Evolutionary conservation across 1,140 invertebrate genomes (phyloP), one percentile per base, ranked within the genome.

Genomic region (Pseudomyrmex cubaensis): DNA sequence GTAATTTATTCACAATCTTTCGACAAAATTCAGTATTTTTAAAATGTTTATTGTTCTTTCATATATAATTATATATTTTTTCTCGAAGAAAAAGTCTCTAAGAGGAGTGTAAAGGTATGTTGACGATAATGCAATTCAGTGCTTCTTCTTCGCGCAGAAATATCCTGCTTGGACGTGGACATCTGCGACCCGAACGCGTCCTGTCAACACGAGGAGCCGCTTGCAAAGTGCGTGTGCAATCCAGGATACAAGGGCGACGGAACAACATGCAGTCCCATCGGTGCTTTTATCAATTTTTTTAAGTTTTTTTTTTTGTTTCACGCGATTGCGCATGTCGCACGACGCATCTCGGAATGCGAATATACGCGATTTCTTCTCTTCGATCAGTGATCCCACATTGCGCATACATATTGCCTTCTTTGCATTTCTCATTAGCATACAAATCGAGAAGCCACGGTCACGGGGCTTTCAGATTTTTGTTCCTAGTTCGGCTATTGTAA

Each of bases 241-340:
- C 90, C 95, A 15, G 98, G 98, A 74, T 99, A 96, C 92, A 95
- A 96, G 67, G 98, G 98, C 66, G 97, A 98, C 91, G 98, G 98
- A 59, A 95, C 95, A 67, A 93, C 94, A 0, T 98, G 97, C 92
- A 94, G 94, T 83, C 92, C 95, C 62, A 94, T 95, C 92, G 95
- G 95, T 96, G 92, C 92, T 92, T 92, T 83, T 35, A 72, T 57
- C 46, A 73, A 35, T 35, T 35, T 86, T 46, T 76, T 48, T 83
- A 67, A 66, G 87, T 80, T 80, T 87, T 72, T 84, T 54, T 63
- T 9, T 64, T 54, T 62, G 66, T 62, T 56, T 46, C 61, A 8
- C 13, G 72, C 50, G 20, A 54, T 75, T 62, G 57, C 48, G 25
- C n/a, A 64, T 22, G 59, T 35, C 15, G 59, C 76, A 78, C 64